Percentiles rank a stretch among this genome's conserved stretches.
Conservation (phyloP, 2,888 invertebrate genomes). For the Acrocyrtus sp. region DNA sequence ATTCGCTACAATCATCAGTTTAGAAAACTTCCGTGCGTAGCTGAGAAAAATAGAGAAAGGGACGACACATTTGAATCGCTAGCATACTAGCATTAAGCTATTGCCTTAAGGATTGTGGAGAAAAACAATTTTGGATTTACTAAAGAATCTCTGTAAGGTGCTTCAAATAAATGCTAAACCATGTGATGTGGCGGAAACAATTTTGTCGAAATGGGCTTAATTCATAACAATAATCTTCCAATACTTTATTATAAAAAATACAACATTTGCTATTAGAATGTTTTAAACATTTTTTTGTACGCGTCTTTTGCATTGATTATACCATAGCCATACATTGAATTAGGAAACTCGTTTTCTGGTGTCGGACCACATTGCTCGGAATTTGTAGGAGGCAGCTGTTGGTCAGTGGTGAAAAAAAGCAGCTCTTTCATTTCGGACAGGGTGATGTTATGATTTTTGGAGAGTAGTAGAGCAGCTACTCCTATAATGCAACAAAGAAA, state of each 20-base stretch:
- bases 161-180: too few species aligned
- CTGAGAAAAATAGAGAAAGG: constrained; percentile 38
- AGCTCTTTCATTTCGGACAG: constrained; percentile 18
- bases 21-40: constrained; percentile 50
- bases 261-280: too few species aligned
- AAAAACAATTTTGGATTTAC: too few species aligned
- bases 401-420: constrained; percentile 10
- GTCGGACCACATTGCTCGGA: constrained; percentile 7
- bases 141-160: too few species aligned
- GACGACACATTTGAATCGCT: constrained; percentile 38
- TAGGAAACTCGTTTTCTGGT: constrained; percentile 17
- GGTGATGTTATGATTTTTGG: constrained; percentile 24
- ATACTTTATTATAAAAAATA: too few species aligned
- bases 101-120: too few species aligned
- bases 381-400: background rate
- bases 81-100: constrained; percentile 38
- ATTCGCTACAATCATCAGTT: constrained; percentile 60
- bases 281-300: constrained; percentile 18
- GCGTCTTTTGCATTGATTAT: constrained; percentile 26
- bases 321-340: constrained; percentile 33
- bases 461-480: constrained; percentile 34
- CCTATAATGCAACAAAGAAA: too few species aligned
- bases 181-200: too few species aligned
- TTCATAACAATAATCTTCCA: too few species aligned
- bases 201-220: too few species aligned